Base-by-base conservation (phyloP, 2,113 vertebrate genomes). In the Camelus dromedarius region DNA sequence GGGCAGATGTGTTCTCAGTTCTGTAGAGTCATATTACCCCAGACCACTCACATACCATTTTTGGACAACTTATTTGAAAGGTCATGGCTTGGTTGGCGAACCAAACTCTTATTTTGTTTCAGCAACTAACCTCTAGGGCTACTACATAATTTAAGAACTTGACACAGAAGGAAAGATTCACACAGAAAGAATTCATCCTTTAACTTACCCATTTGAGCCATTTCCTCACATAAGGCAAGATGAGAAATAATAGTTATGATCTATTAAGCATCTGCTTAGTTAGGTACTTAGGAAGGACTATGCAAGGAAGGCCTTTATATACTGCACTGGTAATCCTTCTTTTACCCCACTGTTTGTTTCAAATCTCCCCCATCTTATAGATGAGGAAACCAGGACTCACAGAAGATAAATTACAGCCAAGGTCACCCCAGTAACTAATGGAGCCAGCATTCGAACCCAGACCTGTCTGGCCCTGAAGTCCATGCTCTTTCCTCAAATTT, bases 71-170 rank as follows among this genome's bases (percentile, higher is more conserved):
- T 84, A 32, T 69, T 62, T 89, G 28, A 77, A 92, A 95, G 67
- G 64, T 50, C 66, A 77, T 50, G 58, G 48, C 58, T 72, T 48
- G 73, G 54, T 28, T 70, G 58, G 14, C 95, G 26, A 94, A 66
- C 11, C 30, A 96, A 84, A 72, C 5, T 67, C 19, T 19, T 60
- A 32, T 73, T 93, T 76, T 96, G 82, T 66, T 93, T 92, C 60
- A 76, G 76, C 28, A 54, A 38, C 22, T 50, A 95, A 66, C 77
- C 67, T 66, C 35, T 58, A 16, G 38, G n/a, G 30, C 22, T 60
- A 62, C 66, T 35, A 58, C 35, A 28, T 60, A 81, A 90, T 58
- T 96, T 77, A 96, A 86, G 67, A 93, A 66, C 11, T 52, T 85
- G 81, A 93, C 67, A n/a, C 26, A 77, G 35, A 80, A 80, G 93